Evolutionary conservation across 2,888 invertebrate species (phyloP).

Genomic region (Ectemnius continuus): DNA sequence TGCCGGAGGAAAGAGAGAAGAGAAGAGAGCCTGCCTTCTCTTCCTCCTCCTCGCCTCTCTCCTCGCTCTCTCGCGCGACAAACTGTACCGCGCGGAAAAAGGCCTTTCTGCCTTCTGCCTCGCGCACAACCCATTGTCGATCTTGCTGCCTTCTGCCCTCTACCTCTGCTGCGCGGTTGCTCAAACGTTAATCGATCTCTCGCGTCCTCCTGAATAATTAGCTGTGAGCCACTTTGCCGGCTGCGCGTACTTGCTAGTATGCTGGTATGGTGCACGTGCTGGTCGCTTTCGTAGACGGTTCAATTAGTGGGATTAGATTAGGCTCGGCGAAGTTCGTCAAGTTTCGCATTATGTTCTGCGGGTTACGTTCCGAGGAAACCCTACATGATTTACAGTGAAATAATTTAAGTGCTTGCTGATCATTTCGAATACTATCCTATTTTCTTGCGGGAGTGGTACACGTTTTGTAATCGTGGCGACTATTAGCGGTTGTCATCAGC

Average conservation of each 20-base stretch:
- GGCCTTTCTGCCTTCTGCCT: conserved; percentile 43
- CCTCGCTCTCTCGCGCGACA: conserved; percentile 11
- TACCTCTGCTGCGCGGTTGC: conserved; percentile 17
- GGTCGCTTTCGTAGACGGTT: not conserved
- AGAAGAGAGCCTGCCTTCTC: conserved; percentile 44
- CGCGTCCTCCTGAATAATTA: conserved; percentile 32
- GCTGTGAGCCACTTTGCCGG: conserved; percentile 2
- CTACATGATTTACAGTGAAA: too few relatives aligned
- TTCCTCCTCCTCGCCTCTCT: too few relatives aligned
- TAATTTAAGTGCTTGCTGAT: too few relatives aligned
- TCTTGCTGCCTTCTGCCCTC: conserved; percentile 25
- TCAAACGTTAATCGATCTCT: conserved; percentile 47
- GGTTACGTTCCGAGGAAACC: too few relatives aligned
- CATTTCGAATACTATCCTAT: too few relatives aligned
- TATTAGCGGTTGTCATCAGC: too few relatives aligned
- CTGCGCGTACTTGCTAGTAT: not conserved
- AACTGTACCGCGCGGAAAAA: conserved; percentile 45
- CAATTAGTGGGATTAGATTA: not conserved
- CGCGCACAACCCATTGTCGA: conserved; percentile 48
- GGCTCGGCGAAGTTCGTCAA: too few relatives aligned
- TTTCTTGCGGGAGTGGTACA: too few relatives aligned
- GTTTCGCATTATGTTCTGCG: too few relatives aligned
- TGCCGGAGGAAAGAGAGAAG: conserved; percentile 23
- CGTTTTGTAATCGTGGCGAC: too few relatives aligned
- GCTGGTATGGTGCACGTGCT: too few relatives aligned